A percentile compares a stretch with the other conserved stretches of the same genome.
phyloP scores from a whole-genome alignment of 2,888 invertebrate species.

The Germaria angustata region DNA sequence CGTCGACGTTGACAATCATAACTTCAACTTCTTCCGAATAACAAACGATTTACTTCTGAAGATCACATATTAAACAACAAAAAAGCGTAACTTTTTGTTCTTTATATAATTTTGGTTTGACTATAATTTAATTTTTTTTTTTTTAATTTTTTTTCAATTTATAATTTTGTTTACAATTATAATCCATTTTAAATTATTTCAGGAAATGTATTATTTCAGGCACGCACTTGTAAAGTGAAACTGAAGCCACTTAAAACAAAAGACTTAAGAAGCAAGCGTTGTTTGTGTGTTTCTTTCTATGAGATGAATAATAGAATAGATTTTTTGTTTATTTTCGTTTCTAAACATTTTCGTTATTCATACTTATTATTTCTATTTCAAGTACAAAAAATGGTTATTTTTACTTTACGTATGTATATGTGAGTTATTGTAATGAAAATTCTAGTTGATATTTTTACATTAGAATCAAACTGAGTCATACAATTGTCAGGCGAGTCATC shows the following conservation, averaged over 20 bases:
- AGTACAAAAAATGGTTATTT: slow-evolving; percentile 36
- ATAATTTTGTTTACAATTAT: slow-evolving; percentile 35
- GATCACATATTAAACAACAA: no score
- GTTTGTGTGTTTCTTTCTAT: background rate
- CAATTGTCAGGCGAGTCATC: slow-evolving; percentile 10
- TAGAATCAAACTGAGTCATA: slow-evolving; percentile 21
- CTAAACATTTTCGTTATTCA: background rate
- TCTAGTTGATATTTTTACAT: background rate
- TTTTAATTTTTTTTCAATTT: no score
- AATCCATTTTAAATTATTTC: slow-evolving; percentile 66
- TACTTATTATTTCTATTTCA: slow-evolving; percentile 40
- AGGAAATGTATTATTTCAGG: slow-evolving; percentile 63
- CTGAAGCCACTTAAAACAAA: slow-evolving; percentile 40
- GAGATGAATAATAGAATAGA: slow-evolving; percentile 7
- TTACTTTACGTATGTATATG: background rate
- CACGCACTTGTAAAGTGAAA: slow-evolving; percentile 41
- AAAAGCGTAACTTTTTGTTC: no score
- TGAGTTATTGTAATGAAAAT: background rate
- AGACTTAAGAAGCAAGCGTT: slow-evolving; percentile 52
- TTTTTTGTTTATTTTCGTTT: slow-evolving; percentile 14
- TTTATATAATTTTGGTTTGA: no score
- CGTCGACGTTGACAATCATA: no score
- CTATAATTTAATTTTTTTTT: no score
- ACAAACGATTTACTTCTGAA: no score
- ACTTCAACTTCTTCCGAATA: no score